Base-by-base conservation (phyloP, 1,140 invertebrate species). In the Lycorma delicatula region DNA sequence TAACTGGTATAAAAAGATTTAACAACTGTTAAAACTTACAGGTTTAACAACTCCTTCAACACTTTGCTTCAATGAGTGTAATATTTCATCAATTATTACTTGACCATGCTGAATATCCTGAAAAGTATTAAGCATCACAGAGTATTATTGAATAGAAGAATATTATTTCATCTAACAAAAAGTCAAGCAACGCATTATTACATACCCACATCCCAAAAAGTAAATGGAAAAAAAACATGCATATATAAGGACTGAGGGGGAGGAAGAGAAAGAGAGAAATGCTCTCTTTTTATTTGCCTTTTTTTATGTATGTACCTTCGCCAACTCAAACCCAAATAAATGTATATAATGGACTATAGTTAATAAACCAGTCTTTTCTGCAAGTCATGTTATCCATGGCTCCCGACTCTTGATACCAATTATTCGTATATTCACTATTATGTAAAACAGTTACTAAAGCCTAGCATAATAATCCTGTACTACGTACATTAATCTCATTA, bases 11-110 rank as follows among this genome's bases (percentile, higher is more conserved):
- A 9, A 9, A 34, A 9, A 34, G 31, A 9, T 9, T 34, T 18
- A 44, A 44, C 23, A 18, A 6, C 18, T 53, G 18, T 49, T 16
- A 55, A 54, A 57, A 75, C 75, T 75, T 75, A 88, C 86, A 62
- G 83, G 79, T 71, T 72, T 76, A 23, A 80, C 77, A 54, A 89
- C 70, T 49, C 76, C 79, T 66, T 79, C 76, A 34, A 89, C 70
- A 70, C 81, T 85, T 60, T 72, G 70, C 67, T 79, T 79, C n/a
- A 87, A 76, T 41, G 80, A 78, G 46, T 73, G 63, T 65, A 81
- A 79, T 29, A 88, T 79, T 68, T 86, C 81, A 69, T 86, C 84
- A 62, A 84, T 80, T 28, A 88, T 77, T 58, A 89, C 80, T 67
- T 79, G 75, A 28, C 81, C 82, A 67, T 78, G 75, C 63, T 83